Base-by-base conservation (phyloP, 2,888 invertebrate genomes). In the Mesorhabditis spiculigera region DNA sequence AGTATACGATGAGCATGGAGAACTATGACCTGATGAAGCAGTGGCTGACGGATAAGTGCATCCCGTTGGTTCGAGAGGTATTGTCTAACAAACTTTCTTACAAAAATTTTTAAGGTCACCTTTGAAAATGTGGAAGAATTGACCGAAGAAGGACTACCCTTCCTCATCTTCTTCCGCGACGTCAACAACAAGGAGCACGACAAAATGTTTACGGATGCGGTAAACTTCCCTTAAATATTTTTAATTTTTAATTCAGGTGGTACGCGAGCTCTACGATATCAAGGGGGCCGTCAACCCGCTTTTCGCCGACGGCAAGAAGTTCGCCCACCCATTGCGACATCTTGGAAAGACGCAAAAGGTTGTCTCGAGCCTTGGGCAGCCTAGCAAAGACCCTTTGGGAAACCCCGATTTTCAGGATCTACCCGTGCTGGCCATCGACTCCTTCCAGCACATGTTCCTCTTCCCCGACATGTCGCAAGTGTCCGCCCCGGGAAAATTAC, bases 401-500 rank as follows among this genome's bases (percentile, higher is more conserved):
- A 44, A 3, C n/a, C 66, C 42, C 41, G 63, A 4, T 8, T 63
- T 69, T 10, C 69, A 73, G 5, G 98, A 98, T 87, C 89, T 99
- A 76, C 98, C 98, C 0, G 89, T 99, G 43, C 92, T 98, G 77
- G 97, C 96, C 16, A 97, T 98, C 75, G 98, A 98, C 88, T 96
- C 95, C 81, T 99, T 98, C 89, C 90, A 94, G 76, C 98, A 99
- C 86, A 98, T 98, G 98, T 98, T 97, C 88, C 89, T 96, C 78
- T 98, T 96, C 88, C 92, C 94, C 0, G 90, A 92, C 80, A 92
- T 91, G 86, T 90, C 91, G 73, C 87, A 89, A 73, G 85, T 89
- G 68, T 78, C 77, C 44, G 75, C 74, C 13, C 82, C 83, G 4
- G 85, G 85, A 65, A 83, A 82, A 66, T 74, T 83, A 43, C 69